A percentile compares a stretch with the other conserved stretches of the same genome.
phyloP scores from a whole-genome alignment of 1,140 invertebrate genomes.

The Heliconius eleuchia region DNA sequence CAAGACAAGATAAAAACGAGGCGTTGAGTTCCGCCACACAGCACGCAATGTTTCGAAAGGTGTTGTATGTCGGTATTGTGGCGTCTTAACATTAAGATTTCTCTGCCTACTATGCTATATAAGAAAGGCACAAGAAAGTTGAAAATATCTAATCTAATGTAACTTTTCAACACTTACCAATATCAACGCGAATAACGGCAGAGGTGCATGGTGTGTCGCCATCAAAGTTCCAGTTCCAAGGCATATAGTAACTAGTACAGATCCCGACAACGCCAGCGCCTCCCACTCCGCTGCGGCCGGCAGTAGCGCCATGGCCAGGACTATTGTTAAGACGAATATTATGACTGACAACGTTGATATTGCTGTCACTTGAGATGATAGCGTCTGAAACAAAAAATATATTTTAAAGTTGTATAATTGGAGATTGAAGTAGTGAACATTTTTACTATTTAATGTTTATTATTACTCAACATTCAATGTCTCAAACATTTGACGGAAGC shows the following conservation, averaged over 20 bases:
- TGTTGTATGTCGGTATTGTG: too few relatives aligned
- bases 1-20: too few relatives aligned
- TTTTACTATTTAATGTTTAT: too few relatives aligned
- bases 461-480: too few relatives aligned
- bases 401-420: neutral
- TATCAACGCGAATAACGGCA: constrained; percentile 85
- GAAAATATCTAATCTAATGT: too few relatives aligned
- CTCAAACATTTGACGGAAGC: too few relatives aligned
- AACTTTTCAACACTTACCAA: constrained; percentile 63
- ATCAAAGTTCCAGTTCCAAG: constrained; percentile 79
- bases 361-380: constrained; percentile 71
- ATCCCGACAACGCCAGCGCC: constrained; percentile 78
- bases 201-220: constrained; percentile 82
- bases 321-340: constrained; percentile 71
- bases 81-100: too few relatives aligned
- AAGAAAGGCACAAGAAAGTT: too few relatives aligned
- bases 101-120: too few relatives aligned
- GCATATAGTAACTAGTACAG: constrained; percentile 75
- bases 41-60: too few relatives aligned
- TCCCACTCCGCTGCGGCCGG: constrained; percentile 81
- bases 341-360: constrained; percentile 77
- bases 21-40: too few relatives aligned
- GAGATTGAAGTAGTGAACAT: too few relatives aligned
- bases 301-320: constrained; percentile 79
- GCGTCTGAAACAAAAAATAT: constrained; percentile 76